Evolutionary conservation across 2,113 vertebrate species (phyloP).

Genomic region (Oostethus manadensis): DNA sequence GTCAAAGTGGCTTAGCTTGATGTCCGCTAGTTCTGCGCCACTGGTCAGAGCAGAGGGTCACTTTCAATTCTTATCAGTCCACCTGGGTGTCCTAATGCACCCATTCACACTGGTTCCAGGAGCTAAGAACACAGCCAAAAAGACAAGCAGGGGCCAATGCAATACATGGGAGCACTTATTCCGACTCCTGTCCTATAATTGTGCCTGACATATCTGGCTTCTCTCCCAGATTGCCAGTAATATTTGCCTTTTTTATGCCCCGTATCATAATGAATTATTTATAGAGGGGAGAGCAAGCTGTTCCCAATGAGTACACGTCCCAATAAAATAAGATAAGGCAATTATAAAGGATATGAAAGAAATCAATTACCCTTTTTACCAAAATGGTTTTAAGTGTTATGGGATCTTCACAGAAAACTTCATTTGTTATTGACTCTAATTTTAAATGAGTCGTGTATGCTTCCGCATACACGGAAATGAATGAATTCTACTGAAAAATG

Average conservation of each 20-base stretch:
- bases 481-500: slow-evolving; percentile 40
- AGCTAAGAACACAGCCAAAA: slow-evolving; percentile 46
- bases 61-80: slow-evolving; percentile 64
- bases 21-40: slow-evolving; percentile 41
- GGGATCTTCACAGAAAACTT: slow-evolving; percentile 6
- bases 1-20: slow-evolving; percentile 60
- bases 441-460: slow-evolving; percentile 31
- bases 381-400: slow-evolving; percentile 28
- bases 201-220: slow-evolving; percentile 62
- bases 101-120: slow-evolving; percentile 43
- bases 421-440: slow-evolving; percentile 29
- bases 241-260: slow-evolving; percentile 64
- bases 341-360: slow-evolving; percentile 58
- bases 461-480: slow-evolving; percentile 33
- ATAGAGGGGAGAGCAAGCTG: slow-evolving; percentile 37
- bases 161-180: slow-evolving; percentile 54
- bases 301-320: slow-evolving; percentile 58
- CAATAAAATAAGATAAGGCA: slow-evolving; percentile 54
- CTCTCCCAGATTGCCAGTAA: slow-evolving; percentile 57
- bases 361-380: slow-evolving; percentile 51
- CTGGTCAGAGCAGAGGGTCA: slow-evolving; percentile 58
- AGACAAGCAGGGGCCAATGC: slow-evolving; percentile 47
- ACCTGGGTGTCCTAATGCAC: slow-evolving; percentile 58
- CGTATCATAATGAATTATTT: slow-evolving; percentile 65
- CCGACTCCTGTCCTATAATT: slow-evolving; percentile 49